phyloP scores from a whole-genome alignment of 2,797 vertebrate species.

The Myotis vivesi region DNA sequence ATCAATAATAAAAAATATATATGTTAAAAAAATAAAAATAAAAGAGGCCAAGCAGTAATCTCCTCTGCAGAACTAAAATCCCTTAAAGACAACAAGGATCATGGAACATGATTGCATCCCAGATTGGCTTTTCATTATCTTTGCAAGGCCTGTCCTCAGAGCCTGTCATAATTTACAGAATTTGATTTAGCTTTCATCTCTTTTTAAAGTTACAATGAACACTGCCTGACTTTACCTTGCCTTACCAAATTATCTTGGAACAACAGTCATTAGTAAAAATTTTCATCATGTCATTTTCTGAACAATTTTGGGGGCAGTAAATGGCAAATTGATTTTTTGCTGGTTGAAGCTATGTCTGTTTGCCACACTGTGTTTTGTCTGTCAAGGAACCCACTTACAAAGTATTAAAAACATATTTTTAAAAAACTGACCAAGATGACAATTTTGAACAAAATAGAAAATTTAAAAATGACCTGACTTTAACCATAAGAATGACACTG shows the following conservation, averaged over 20 bases:
- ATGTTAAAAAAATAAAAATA: too few relatives aligned
- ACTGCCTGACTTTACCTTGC: neutral
- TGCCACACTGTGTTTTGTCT: neutral
- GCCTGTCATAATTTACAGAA: neutral
- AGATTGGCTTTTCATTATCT: neutral
- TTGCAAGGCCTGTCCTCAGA: neutral
- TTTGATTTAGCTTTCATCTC: neutral
- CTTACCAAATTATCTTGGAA: neutral
- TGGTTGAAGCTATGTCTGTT: neutral
- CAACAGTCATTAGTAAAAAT: neutral
- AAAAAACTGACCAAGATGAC: neutral
- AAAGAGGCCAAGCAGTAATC: neutral
- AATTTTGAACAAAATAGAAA: constrained; percentile 8
- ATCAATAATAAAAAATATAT: too few relatives aligned
- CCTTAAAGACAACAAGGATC: neutral
- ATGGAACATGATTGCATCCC: neutral
- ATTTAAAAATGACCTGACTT: neutral
- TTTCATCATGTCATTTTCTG: neutral
- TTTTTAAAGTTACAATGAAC: neutral
- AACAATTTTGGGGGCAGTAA: neutral
- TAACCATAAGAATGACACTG: neutral
- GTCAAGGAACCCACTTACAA: neutral
- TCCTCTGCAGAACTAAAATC: neutral
- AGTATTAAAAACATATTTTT: neutral
- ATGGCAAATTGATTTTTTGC: neutral